Evolutionary conservation across 2,113 vertebrate species (phyloP).

Genomic region (Hippolais icterina): DNA sequence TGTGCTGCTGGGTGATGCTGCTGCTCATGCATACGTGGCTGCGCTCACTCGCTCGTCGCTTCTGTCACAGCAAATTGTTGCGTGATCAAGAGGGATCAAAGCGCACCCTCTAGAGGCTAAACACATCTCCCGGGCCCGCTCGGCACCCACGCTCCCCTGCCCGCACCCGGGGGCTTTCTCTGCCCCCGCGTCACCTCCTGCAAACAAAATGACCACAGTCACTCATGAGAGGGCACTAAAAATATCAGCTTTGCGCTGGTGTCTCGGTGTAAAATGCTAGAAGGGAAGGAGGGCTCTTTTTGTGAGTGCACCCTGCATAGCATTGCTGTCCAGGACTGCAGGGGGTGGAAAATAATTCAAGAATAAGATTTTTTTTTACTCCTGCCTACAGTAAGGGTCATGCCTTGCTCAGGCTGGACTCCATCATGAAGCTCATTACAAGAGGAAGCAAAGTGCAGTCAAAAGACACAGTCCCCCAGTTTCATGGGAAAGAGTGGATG

Average conservation of each 20-base stretch:
- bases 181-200: not conserved
- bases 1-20: not conserved
- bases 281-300: not conserved
- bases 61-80: not conserved
- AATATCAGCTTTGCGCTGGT: accelerated
- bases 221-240: not conserved
- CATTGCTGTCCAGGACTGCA: not conserved
- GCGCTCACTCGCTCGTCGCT: not conserved
- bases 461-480: accelerated
- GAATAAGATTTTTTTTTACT: not conserved
- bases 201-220: not conserved
- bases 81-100: not conserved
- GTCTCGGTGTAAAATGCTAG: not conserved
- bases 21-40: not conserved
- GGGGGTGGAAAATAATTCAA: not conserved
- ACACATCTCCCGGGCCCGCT: not conserved
- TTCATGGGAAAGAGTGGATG: accelerated
- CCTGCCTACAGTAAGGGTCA: not conserved
- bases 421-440: not conserved
- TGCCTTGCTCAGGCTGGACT: not conserved
- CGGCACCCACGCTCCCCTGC: not conserved
- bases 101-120: slow-evolving; percentile 19
- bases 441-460: not conserved
- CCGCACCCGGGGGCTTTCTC: not conserved
- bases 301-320: accelerated